These are phyloP conservation scores for Drosophila barbarae DNA, from an alignment of 2,888 invertebrate species.

Conservation along the genomic window DNA sequence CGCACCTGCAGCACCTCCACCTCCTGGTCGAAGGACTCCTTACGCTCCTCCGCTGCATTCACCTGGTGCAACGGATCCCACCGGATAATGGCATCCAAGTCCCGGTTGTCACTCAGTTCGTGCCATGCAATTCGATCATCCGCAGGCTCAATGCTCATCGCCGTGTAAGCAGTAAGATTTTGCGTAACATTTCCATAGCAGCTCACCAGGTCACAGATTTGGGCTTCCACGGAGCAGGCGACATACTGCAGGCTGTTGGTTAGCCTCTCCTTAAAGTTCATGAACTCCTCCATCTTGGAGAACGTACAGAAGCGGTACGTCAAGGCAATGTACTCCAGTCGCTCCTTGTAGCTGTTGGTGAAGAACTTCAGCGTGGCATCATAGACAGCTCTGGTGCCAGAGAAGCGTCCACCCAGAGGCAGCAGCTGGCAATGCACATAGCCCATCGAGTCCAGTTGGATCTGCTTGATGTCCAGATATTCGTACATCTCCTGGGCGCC, in stretches of 20 bases:
- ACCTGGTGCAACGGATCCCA: slow-evolving; percentile 84
- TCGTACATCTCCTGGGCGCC: slow-evolving; percentile 88
- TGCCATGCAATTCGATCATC: slow-evolving; percentile 83
- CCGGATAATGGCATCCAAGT: slow-evolving; percentile 85
- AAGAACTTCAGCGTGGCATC: slow-evolving; percentile 92
- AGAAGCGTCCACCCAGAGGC: slow-evolving; percentile 86
- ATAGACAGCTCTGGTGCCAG: slow-evolving; percentile 85
- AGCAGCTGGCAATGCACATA: slow-evolving; percentile 89
- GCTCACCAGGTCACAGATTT: slow-evolving; percentile 85
- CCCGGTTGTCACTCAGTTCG: slow-evolving; percentile 87
- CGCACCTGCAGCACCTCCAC: slow-evolving; percentile 77
- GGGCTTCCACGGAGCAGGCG: slow-evolving; percentile 84
- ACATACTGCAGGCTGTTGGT: slow-evolving; percentile 90
- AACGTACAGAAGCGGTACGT: slow-evolving; percentile 97
- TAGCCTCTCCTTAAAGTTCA: slow-evolving; percentile 89
- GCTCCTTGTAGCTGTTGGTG: slow-evolving; percentile 92
- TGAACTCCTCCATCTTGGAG: slow-evolving; percentile 93
- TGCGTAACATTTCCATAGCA: slow-evolving; percentile 78
- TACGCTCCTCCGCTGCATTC: slow-evolving; percentile 66
- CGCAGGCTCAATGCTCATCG: slow-evolving; percentile 83
- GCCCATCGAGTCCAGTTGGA: slow-evolving; percentile 95
- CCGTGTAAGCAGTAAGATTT: slow-evolving; percentile 81
- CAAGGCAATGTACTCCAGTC: slow-evolving; percentile 93
- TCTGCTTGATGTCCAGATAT: slow-evolving; percentile 93
- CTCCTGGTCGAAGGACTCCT: slow-evolving; percentile 78